A percentile compares a stretch with the other conserved stretches of the same genome.
Conservation (phyloP, 2,113 vertebrate species). For the Cervus canadensis region DNA sequence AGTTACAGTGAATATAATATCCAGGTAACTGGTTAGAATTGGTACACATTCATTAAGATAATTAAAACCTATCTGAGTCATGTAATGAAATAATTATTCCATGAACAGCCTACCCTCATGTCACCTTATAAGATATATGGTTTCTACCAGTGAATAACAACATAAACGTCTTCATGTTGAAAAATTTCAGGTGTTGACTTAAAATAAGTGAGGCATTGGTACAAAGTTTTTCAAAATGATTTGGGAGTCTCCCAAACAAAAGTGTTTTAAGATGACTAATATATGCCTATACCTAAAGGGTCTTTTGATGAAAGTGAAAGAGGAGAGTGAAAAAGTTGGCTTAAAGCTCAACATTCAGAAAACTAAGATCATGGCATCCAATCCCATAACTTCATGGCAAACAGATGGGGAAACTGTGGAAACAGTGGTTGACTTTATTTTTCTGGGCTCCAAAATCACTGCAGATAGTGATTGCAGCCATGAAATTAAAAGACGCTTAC, state of each 20-base stretch:
- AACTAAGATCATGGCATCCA: background rate
- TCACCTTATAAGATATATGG: background rate
- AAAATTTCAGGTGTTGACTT: background rate
- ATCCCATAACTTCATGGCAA: background rate
- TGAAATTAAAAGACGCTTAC: background rate
- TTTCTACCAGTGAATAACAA: background rate
- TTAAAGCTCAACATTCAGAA: background rate
- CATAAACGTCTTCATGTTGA: background rate
- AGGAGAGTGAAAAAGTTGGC: background rate
- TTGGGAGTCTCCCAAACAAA: background rate
- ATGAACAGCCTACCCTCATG: background rate
- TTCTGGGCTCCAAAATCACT: background rate
- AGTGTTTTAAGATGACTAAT: background rate
- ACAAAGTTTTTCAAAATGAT: background rate
- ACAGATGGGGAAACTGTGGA: background rate
- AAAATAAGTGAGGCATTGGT: background rate
- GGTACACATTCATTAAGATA: background rate
- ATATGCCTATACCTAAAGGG: background rate
- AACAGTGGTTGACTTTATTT: background rate
- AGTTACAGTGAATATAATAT: background rate
- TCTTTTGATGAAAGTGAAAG: background rate
- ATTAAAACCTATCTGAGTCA: background rate
- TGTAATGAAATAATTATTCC: background rate
- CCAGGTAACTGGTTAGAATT: background rate
- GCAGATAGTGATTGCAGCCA: background rate